Base-by-base conservation (phyloP, 2,113 vertebrate genomes). In the Varanus salvator region DNA sequence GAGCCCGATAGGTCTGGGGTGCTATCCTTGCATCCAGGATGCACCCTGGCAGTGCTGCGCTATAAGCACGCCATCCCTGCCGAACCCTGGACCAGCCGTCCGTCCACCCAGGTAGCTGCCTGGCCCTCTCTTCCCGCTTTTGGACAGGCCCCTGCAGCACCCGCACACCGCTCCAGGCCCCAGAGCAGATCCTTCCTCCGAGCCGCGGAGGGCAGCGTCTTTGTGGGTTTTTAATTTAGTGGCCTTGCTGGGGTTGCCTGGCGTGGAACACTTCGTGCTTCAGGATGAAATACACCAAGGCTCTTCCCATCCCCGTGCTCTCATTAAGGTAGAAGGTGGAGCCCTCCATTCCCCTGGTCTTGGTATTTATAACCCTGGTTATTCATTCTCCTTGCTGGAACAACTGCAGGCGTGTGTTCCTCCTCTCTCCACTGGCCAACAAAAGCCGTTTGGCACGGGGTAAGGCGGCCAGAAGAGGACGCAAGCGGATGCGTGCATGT, bases 231-330 rank as follows among this genome's bases (percentile, higher is more conserved):
- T 60, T 81, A 72, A n/a, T 90, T 91, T 80, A 85, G 38, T 44
- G 52, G 38, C 83, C 19, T 14, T 48, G n/a, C 48, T 89, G 86
- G 27, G 84, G 34, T 6, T 19, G 83, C 89, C 69, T 9, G 57
- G 5, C 1, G 38, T 34, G 69, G 50, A 89, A 80, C 7, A 14
- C 44, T 3, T 86, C 78, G 52, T 9, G 82, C 82, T 76, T 60
- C 52, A 15, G 78, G 19, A 90, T 38, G 57, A 89, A 93, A 91
- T 93, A 90, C 9, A 14, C 80, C 74, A 86, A 8, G 31, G 82
- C 78, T 12, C 0, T 0, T 57, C n/a, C 54, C 44, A 60, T 2
- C 84, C 71, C n/a, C n/a, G 7, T 60, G 57, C 34, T 68, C 84
- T 80, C 82, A 60, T 88, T 74, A 87, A 60, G 86, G 0, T 8